Evolutionary conservation across 2,888 invertebrate genomes (phyloP), one percentile per base, ranked within the genome.

Genomic region (Cheilosia variabilis): DNA sequence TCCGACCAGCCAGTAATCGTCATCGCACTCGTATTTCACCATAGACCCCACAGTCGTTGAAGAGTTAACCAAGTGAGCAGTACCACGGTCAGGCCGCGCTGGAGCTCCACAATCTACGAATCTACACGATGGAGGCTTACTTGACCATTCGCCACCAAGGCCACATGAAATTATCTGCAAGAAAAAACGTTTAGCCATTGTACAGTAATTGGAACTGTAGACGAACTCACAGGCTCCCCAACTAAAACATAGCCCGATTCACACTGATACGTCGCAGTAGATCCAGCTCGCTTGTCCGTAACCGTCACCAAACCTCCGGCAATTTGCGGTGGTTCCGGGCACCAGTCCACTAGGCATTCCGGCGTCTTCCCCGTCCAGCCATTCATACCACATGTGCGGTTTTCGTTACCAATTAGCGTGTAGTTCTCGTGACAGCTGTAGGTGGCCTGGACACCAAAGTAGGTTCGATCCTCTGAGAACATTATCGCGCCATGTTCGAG

Each of bases 71-170:
- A 97, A 93, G 24, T 93, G 93, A 88, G 95, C 96, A 73, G 94
- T 94, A 0, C 97, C 97, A 88, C 96, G 96, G 91, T 96, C 96
- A 4, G 96, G 95, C 88, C 95, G 95, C 0, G 96, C 96, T 0
- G 96, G 97, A 7, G 96, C 95, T 0, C 96, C 97, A 91, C 97
- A 98, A 91, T 96, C 97, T 2, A 97, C 96, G 92, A 96, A 97
- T 90, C 96, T 95, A 91, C 98, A 98, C 3, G 95, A 94, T 0
- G 97, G 97, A 0, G 96, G 94, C 19, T 95, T 95, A 45, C 94
- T 94, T 0, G 95, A 95, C 98, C 98, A 98, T 82, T 95, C 94
- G 0, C 98, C 98, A 2, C 98, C 98, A 17, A 98, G 94, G 47
- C 96, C 95, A 90, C 98, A 98, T 13, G 95, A 95, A 43, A 97